These are phyloP conservation scores for Alcedo atthis DNA, from an alignment of 2,797 vertebrate species.

Conservation along the genomic window DNA sequence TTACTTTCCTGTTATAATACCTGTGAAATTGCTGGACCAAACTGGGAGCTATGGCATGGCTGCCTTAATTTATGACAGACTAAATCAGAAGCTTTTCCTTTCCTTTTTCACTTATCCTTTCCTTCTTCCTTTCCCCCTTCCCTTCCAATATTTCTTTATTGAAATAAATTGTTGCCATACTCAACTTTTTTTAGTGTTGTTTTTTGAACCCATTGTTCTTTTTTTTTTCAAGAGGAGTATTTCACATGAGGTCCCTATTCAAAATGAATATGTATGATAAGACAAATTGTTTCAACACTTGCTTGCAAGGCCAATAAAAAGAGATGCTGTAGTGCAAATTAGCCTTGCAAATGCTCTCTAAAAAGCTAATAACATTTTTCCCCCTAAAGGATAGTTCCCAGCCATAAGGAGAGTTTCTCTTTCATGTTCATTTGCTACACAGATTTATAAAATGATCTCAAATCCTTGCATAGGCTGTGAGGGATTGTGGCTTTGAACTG, in stretches of 20 bases:
- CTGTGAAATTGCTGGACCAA: constrained; percentile 48
- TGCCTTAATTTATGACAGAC: constrained; percentile 41
- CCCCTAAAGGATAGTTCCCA: constrained; percentile 46
- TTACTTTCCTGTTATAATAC: constrained; percentile 42
- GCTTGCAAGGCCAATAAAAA: constrained; percentile 38
- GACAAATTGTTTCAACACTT: constrained; percentile 49
- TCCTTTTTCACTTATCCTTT: not conserved
- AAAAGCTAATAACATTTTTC: constrained; percentile 56
- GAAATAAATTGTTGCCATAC: constrained; percentile 1
- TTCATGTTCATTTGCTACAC: constrained; percentile 55
- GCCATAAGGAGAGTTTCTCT: constrained; percentile 29
- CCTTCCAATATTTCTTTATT: not conserved
- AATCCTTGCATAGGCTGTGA: constrained; percentile 61
- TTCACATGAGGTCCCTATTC: constrained; percentile 38
- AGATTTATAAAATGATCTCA: constrained; percentile 68
- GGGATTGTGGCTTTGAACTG: constrained; percentile 57
- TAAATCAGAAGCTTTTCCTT: constrained; percentile 46
- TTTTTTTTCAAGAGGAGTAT: constrained; percentile 15
- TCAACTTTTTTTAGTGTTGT: not conserved
- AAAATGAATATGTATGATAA: constrained; percentile 42
- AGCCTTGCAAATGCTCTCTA: constrained; percentile 72
- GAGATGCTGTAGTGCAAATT: constrained; percentile 68
- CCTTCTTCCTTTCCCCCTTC: not conserved
- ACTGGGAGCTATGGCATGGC: constrained; percentile 37
- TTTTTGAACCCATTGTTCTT: not conserved